Base-by-base conservation (phyloP, 2,888 invertebrate genomes). In the Maniola hyperantus region DNA sequence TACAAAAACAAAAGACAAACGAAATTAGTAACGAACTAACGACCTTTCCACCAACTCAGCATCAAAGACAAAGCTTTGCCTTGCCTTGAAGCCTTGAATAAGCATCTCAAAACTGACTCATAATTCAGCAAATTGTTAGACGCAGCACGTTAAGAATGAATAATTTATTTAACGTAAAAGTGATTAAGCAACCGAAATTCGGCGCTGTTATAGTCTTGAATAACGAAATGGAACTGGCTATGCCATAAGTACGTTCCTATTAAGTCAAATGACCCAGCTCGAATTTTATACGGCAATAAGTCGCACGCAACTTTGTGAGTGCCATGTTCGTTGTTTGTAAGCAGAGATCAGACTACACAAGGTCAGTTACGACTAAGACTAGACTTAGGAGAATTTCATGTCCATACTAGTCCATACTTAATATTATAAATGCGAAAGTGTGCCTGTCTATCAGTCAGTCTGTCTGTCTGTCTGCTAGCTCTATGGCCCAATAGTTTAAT, bases 271-370 rank as follows among this genome's bases (percentile, higher is more conserved):
- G 83, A 79, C 71, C 81, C 78, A 75, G 74, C 77, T 82, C 79
- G 72, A 86, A 83, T 88, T 88, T 85, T 85, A 88, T 84, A 76
- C 73, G 79, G 80, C 78, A 71, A 81, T 88, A 86, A 69, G 60
- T 69, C 64, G 64, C 73, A 69, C 66, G 70, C 70, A 68, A 69
- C 64, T 46, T 20, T 50, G 68, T 65, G 53, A 59, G 39, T 69
- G 34, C 39, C 59, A 59, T 65, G 60, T 65, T 64, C 63, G 42
- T 42, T 51, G 44, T 48, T n/a, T 34, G 34, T 18, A 11, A 15
- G 34, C 46, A 20, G 48, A 44, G 58, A 58, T 58, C 42, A 42
- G 20, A 44, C 44, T 26, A 33, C 26, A 34, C 55, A 36, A 36
- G 36, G 18, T 36, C 15, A 55, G 18, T 36, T 55, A 53, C 18